Evolutionary conservation across 2,113 vertebrate species (phyloP).

Genomic region (Paraplagusia blochii): DNA sequence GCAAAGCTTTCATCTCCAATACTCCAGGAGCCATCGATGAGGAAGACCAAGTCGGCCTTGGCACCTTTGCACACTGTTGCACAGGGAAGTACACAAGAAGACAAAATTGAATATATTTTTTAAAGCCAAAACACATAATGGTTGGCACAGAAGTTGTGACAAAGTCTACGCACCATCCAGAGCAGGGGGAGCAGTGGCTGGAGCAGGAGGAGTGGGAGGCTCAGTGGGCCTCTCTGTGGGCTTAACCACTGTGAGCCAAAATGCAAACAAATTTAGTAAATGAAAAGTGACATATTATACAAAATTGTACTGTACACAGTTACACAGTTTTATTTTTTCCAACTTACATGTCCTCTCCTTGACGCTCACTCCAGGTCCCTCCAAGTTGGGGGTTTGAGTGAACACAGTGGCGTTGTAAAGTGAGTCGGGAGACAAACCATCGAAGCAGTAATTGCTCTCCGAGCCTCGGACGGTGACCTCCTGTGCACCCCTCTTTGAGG

Average conservation of each 20-base stretch:
- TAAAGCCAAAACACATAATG: not conserved
- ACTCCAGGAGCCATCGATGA: conserved; percentile 98
- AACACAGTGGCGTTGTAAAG: conserved; percentile 87
- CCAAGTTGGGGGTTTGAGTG: conserved; percentile 92
- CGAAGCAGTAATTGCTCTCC: conserved; percentile 88
- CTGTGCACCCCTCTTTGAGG: conserved; percentile 79
- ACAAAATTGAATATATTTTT: not conserved
- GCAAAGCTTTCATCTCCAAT: conserved; percentile 96
- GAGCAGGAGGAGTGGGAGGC: conserved; percentile 87
- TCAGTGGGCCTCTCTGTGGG: conserved; percentile 88
- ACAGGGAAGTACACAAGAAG: not conserved
- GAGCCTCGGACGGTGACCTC: conserved; percentile 90
- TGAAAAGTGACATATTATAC: not conserved
- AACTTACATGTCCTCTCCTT: conserved; percentile 86
- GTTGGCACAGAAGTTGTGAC: not conserved
- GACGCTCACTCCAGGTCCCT: conserved; percentile 87
- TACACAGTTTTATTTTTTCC: not conserved
- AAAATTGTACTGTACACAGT: not conserved
- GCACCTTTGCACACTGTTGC: conserved; percentile 90
- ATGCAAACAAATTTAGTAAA: not conserved
- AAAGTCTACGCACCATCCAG: conserved; percentile 83
- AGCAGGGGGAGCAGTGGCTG: conserved; percentile 87
- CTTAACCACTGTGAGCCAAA: conserved; percentile 81
- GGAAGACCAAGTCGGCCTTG: conserved; percentile 96
- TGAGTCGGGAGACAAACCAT: conserved; percentile 84